These are phyloP conservation scores for Criorhina ranunculi DNA, from an alignment of 2,888 invertebrate species.

Conservation along the genomic window DNA sequence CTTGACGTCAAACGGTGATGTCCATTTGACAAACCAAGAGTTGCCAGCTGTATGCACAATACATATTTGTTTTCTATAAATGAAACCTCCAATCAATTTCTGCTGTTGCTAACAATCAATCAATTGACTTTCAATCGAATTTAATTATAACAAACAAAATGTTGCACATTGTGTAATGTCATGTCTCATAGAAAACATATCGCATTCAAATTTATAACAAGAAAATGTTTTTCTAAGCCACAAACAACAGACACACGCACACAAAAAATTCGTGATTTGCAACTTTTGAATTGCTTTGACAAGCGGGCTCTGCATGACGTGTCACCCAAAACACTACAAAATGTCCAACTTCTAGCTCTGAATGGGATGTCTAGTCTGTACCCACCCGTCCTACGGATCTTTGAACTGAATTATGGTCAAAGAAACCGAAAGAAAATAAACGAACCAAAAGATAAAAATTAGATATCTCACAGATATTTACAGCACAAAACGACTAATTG, in stretches of 20 bases:
- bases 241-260: background rate
- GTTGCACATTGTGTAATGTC: constrained; percentile 51
- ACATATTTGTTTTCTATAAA: no score
- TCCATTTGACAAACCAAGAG: no score
- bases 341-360: constrained; percentile 12
- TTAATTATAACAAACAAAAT: constrained; percentile 23
- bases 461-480: constrained; percentile 51
- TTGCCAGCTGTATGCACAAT: no score
- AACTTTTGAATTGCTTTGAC: constrained; percentile 37
- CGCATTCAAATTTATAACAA: constrained; percentile 30
- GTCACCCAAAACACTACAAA: background rate
- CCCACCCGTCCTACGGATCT: constrained; percentile 23
- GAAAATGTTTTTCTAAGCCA: constrained; percentile 2
- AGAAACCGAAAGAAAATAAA: constrained; percentile 17
- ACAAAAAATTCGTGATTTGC: constrained; percentile 62
- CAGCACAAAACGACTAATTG: constrained; percentile 43
- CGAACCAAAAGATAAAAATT: constrained; percentile 44
- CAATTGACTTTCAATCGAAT: constrained; percentile 59
- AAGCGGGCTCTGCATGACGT: constrained; percentile 33
- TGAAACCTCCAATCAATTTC: constrained; percentile 33
- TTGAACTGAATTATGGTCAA: constrained; percentile 11
- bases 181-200: constrained; percentile 56
- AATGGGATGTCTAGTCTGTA: constrained; percentile 38
- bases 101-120: constrained; percentile 47
- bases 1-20: no score